Conservation (phyloP, 2,797 vertebrate species). For the Danio aesculapii region DNA sequence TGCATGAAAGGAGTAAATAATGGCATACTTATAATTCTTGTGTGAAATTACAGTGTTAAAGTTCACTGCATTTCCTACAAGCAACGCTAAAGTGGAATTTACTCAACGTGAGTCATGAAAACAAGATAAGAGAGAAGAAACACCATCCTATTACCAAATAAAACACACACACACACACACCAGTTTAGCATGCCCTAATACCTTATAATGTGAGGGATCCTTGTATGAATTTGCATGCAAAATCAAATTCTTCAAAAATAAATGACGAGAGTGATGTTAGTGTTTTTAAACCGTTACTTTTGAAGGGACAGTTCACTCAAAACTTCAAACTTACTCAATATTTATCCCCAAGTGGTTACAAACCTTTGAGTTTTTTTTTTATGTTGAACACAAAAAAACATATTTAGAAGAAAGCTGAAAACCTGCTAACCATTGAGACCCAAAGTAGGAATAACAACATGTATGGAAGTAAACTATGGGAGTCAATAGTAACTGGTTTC, state of each 20-base stretch:
- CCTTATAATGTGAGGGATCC: constrained; percentile 85
- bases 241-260: constrained; percentile 88
- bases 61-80: not conserved
- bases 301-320: not conserved
- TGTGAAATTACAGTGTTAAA: not conserved
- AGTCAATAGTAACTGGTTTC: too few relatives aligned
- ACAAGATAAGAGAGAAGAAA: not conserved
- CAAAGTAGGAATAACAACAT: too few relatives aligned
- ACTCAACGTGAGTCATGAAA: not conserved
- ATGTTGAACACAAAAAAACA: too few relatives aligned
- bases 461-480: too few relatives aligned
- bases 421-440: too few relatives aligned
- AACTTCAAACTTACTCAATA: too few relatives aligned
- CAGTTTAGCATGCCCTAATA: constrained; percentile 67
- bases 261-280: constrained; percentile 64
- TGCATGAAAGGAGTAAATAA: constrained; percentile 1
- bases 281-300: constrained; percentile 3
- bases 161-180: constrained; percentile 30
- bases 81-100: not conserved
- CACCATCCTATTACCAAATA: not conserved
- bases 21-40: not conserved
- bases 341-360: too few relatives aligned
- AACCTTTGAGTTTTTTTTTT: too few relatives aligned
- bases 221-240: constrained; percentile 87
- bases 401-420: too few relatives aligned